Base-by-base conservation (phyloP, 2,113 vertebrate genomes). In the Chaenogobius annularis region DNA sequence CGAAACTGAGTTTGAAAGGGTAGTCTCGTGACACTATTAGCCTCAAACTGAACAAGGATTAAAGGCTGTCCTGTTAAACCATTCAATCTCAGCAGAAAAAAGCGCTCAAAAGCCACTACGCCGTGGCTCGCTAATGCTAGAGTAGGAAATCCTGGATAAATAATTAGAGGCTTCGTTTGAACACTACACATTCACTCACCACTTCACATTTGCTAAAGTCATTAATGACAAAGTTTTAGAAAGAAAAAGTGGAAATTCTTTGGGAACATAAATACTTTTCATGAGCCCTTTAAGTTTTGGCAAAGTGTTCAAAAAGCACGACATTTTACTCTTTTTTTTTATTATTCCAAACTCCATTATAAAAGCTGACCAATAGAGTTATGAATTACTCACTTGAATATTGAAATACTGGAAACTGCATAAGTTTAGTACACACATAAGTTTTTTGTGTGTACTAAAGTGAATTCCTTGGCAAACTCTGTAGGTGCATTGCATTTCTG, bases 121-220 rank as follows among this genome's bases (percentile, higher is more conserved):
- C 88, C 90, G 85, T 86, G 83, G 76, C 85, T 69, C 88, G 82
- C 85, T 93, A 90, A 93, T 93, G 90, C 89, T 88, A 86, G 87
- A 90, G 87, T 83, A 82, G 89, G 89, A 92, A 91, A 93, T 92
- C 88, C 91, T 92, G 92, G 91, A 91, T 91, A 93, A 93, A 92
- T 92, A 92, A 94, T 92, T 92, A 92, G 87, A 90, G 87, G 87
- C 86, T 77, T 90, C 63, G 87, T 92, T 91, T 91, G 88, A 94
- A 91, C 91, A 86, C 85, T 82, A 69, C 77, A 79, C 77, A 83
- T 90, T 92, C 83, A 87, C 84, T 92, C 78, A 75, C 77, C 81
- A 82, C 86, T 85, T 89, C 84, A 91, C 93, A 93, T 94, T 92
- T 93, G 93, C 89, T 92, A 92, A 93, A 93, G 91, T 94, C 93